Conservation (phyloP, 2,888 invertebrate species). For the Tuberolachnus salignus region DNA sequence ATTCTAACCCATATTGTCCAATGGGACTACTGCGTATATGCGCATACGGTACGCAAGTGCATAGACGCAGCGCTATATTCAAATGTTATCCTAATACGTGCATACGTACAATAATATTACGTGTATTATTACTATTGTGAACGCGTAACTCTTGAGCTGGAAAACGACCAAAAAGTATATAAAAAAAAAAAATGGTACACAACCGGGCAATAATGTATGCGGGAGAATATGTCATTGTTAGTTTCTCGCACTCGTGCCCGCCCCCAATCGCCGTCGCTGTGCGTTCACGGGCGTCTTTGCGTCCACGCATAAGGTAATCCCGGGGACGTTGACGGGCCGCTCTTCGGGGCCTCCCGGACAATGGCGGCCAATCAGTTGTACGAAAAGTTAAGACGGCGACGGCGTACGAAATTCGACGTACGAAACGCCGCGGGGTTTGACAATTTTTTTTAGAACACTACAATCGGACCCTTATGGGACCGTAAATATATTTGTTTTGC, state of each 20-base stretch:
- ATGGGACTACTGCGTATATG: too few relatives aligned
- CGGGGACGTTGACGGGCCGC: not conserved
- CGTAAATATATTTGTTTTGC: too few relatives aligned
- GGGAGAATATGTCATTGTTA: slow-evolving; percentile 37
- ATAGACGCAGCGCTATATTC: not conserved
- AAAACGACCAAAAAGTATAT: not conserved
- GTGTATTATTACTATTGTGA: slow-evolving; percentile 2
- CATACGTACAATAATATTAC: not conserved
- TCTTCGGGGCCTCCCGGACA: slow-evolving; percentile 22
- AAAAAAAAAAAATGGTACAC: slow-evolving; percentile 4
- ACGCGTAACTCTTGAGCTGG: not conserved
- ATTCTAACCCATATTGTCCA: too few relatives aligned
- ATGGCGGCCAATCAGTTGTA: slow-evolving; percentile 52
- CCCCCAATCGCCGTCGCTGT: not conserved
- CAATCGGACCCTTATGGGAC: too few relatives aligned
- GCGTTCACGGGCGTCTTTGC: slow-evolving; percentile 34
- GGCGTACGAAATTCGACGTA: slow-evolving; percentile 20
- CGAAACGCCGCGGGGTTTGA: slow-evolving; percentile 10
- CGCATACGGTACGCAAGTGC: too few relatives aligned
- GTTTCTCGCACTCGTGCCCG: not conserved
- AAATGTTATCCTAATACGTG: slow-evolving; percentile 18
- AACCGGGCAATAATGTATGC: not conserved
- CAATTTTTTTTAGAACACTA: too few relatives aligned
- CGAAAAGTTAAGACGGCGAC: not conserved
- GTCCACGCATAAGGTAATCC: slow-evolving; percentile 34